These are phyloP conservation scores for Epinephelus malabaricus DNA, from an alignment of 2,797 vertebrate genomes.

Conservation along the genomic window DNA sequence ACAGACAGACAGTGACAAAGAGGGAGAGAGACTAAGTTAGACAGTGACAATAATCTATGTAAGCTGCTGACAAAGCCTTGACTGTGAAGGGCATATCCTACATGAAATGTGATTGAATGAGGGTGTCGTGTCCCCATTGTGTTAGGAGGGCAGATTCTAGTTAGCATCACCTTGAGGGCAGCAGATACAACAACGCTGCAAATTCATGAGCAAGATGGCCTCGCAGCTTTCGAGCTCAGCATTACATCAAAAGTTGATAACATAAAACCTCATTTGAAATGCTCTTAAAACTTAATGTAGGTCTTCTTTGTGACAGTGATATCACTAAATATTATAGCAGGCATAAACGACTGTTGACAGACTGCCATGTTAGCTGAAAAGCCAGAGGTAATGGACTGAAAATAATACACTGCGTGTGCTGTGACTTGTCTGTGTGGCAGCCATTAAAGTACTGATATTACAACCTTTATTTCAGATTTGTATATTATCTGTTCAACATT, in stretches of 20 bases:
- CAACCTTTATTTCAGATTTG: background rate
- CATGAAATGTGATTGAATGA: constrained; percentile 79
- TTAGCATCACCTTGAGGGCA: constrained; percentile 64
- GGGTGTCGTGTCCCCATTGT: constrained; percentile 67
- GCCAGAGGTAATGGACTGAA: background rate
- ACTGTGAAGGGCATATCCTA: constrained; percentile 68
- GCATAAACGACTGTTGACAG: background rate
- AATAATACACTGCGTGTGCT: background rate
- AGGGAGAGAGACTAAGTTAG: constrained; percentile 39
- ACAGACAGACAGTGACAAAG: constrained; percentile 46
- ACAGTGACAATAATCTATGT: constrained; percentile 72
- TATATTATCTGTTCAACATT: background rate
- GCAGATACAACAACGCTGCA: constrained; percentile 25
- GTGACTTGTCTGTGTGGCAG: background rate
- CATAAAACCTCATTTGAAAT: background rate
- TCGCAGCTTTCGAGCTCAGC: constrained; percentile 23
- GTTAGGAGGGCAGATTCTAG: constrained; percentile 51
- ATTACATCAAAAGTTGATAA: constrained; percentile 3
- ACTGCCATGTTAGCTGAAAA: background rate
- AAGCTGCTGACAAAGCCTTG: constrained; percentile 73
- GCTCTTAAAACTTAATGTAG: background rate
- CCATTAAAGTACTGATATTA: background rate
- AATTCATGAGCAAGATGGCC: constrained; percentile 23
- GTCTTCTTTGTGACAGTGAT: background rate
- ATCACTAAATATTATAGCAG: background rate